Evolutionary conservation across 2,113 vertebrate genomes (phyloP), one percentile per base, ranked within the genome.

Genomic region (Crocuta crocuta): DNA sequence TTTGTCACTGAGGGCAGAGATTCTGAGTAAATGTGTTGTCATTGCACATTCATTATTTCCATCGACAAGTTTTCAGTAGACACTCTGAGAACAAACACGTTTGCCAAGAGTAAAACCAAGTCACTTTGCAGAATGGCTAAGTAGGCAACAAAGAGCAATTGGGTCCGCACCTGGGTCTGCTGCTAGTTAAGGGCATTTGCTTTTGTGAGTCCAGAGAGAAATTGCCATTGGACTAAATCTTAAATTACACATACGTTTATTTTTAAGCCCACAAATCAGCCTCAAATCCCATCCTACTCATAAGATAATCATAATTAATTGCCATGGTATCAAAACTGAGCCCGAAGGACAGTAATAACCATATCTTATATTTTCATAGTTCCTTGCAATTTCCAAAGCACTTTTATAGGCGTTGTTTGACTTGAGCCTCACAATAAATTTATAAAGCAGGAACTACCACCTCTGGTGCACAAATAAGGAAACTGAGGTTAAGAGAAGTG

Each of bases 61-160:
- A 84, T 53, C 84, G 78, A 74, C 26, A 97, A 95, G 84, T 91
- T 90, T 81, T 82, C 71, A 43, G 65, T 95, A 70, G 43, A 86
- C 74, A 95, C n/a, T 93, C 86, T 97, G 55, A 73, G 19, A 97
- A 66, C 86, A 94, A 96, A 89, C 53, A 85, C 43, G 53, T 95
- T 65, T 74, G 23, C 78, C 90, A 96, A 93, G 26, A 95, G 43
- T n/a, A 48, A 97, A 97, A 97, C 68, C 91, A 97, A 96, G 93
- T 96, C 79, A 80, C 43, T 87, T 93, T 66, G 13, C 58, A 90
- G 53, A 96, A 97, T 68, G n/a, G 50, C 45, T 90, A 93, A 71
- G 58, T 26, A 91, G 55, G 50, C 63, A 71, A 70, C 28, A 87
- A 93, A 93, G 55, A 39, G 11, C 61, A 95, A 73, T 11, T 84